Evolutionary conservation across 92 coral and sea anemone genomes (phyloP), one percentile per base, ranked within the genome.

Genomic region (Epizoanthus scotinus): DNA sequence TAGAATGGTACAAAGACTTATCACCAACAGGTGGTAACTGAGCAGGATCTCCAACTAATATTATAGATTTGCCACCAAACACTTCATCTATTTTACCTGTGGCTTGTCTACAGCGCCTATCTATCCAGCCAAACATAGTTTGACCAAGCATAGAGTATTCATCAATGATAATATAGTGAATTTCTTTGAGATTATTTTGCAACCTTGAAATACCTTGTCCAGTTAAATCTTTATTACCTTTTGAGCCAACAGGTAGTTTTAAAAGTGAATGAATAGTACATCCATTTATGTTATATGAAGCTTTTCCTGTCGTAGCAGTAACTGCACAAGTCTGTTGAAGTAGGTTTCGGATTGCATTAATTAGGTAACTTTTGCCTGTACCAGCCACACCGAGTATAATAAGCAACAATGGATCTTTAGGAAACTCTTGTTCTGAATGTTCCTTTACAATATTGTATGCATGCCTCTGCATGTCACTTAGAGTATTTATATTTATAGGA

Each of bases 91-190:
- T 79, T 63, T 59, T 44, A 34, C 89, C 86, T 57, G 86, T 84
- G 25, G 87, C 87, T 77, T 84, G 88, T 84, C 84, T 54, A 66
- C 88, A 84, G 13, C 77, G 40, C 65, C 78, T 78, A 84, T 84
- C 84, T 47, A 84, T 84, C 88, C 88, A 77, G 63, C 88, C 88
- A 78, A 84, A 77, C 77, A 79, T 62, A 47, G 88, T 84, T 84
- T 84, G 84, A 50, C 88, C 88, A 18, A 77, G 88, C 84, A 84
- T 84, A 50, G 73, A 85, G 38, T 84, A 84, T 84, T 84, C 88
- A 84, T 84, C 88, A 42, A 84, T 61, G 34, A 22, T 58, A 61
- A 83, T 75, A 65, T 83, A 73, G 74, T 62, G 57, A 50, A 84
- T 84, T 21, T 63, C 83, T 75, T 75, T 84, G 15, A 84, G 73